These are phyloP conservation scores for Heliconius erato DNA, from an alignment of 2,888 invertebrate species.

Conservation along the genomic window DNA sequence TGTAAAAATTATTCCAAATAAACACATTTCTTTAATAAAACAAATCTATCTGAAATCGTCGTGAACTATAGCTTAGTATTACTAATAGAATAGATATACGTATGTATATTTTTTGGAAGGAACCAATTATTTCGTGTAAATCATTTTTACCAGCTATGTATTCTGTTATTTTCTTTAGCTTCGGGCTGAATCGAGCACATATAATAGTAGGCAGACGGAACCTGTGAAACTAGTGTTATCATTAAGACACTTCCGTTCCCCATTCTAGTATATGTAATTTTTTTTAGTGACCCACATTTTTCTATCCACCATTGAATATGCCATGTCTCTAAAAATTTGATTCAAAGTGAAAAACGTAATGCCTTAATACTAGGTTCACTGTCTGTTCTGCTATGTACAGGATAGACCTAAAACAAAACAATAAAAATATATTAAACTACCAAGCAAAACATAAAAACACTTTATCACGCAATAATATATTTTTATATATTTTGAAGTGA, in stretches of 20 bases:
- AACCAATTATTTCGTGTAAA: too few species aligned
- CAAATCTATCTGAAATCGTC: slow-evolving; percentile 49
- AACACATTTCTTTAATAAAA: slow-evolving; percentile 10
- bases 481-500: slow-evolving; percentile 25
- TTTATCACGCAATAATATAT: slow-evolving; percentile 29
- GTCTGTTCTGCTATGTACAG: too few species aligned
- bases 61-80: slow-evolving; percentile 53
- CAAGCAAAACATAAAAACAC: slow-evolving; percentile 12
- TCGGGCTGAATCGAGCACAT: not conserved
- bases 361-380: too few species aligned
- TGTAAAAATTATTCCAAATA: not conserved
- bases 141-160: too few species aligned
- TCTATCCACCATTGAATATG: too few species aligned
- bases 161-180: not conserved
- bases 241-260: too few species aligned
- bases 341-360: too few species aligned
- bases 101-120: too few species aligned
- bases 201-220: not conserved
- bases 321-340: too few species aligned
- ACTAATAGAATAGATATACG: slow-evolving; percentile 52
- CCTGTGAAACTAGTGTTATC: not conserved
- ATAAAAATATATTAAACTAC: not conserved
- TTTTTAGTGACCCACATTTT: too few species aligned
- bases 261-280: too few species aligned
- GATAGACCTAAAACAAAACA: too few species aligned